These are phyloP conservation scores for Pangasianodon hypophthalmus DNA, from an alignment of 2,113 vertebrate species.

Conservation along the genomic window DNA sequence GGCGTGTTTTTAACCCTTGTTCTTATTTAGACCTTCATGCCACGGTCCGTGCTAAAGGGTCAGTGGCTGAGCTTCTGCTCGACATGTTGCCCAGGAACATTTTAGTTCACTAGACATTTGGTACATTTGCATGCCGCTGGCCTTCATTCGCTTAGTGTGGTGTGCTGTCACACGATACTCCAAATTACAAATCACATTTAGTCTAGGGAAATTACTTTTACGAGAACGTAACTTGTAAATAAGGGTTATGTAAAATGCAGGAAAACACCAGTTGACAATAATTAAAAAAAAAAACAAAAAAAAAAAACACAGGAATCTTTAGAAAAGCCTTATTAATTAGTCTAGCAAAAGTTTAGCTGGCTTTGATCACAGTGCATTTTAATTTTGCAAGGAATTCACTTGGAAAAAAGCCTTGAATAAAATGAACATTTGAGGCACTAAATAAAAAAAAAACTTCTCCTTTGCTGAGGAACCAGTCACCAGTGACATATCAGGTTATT, in stretches of 20 bases:
- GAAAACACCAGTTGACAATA: background rate
- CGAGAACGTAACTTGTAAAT: background rate
- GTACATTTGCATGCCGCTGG: background rate
- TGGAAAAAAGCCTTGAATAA: background rate
- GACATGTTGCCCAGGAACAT: background rate
- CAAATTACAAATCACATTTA: background rate
- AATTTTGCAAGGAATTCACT: background rate
- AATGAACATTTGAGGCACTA: background rate
- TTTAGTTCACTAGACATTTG: background rate
- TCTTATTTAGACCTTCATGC: background rate
- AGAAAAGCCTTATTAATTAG: background rate
- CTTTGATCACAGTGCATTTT: background rate
- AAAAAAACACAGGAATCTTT: background rate
- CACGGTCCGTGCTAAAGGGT: background rate
- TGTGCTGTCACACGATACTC: background rate
- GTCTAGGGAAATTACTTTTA: background rate
- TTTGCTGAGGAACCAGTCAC: background rate
- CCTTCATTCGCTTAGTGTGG: background rate
- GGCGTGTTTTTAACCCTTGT: background rate
- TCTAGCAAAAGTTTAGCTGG: background rate
- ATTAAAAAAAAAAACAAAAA: background rate
- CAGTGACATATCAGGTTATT: background rate
- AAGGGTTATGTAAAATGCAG: background rate
- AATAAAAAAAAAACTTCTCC: background rate
- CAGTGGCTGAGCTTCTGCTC: background rate